phyloP scores from a whole-genome alignment of 2,888 invertebrate species.

The Chelonus formosanus region DNA sequence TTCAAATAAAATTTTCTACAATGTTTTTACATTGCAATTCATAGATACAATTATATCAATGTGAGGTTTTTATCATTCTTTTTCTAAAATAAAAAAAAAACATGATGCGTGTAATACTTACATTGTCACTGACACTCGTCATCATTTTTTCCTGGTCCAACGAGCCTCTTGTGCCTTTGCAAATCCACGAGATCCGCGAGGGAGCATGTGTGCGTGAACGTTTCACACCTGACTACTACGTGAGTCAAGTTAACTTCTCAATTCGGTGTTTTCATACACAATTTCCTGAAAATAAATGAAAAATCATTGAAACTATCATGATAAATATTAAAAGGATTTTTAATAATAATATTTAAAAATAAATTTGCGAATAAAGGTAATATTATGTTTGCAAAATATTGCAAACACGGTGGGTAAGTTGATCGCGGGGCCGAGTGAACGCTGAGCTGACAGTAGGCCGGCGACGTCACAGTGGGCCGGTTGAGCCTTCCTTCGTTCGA shows the following conservation, averaged over 20 bases:
- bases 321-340: constrained; percentile 37
- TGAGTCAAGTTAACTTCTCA: constrained; percentile 51
- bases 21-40: too few species aligned
- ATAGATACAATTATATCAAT: too few species aligned
- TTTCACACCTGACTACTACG: constrained; percentile 64
- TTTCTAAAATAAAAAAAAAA: constrained; percentile 19
- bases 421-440: constrained; percentile 66
- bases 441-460: constrained; percentile 68
- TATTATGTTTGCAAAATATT: constrained; percentile 29
- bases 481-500: constrained; percentile 65
- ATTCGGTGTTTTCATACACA: constrained; percentile 23
- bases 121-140: constrained; percentile 17
- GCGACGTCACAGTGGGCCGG: constrained; percentile 68
- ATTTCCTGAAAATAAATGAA: constrained; percentile 2
- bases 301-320: not conserved
- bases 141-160: constrained; percentile 44
- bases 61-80: too few species aligned
- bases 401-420: constrained; percentile 62
- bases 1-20: too few species aligned
- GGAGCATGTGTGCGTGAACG: constrained; percentile 54
- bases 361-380: constrained; percentile 7
- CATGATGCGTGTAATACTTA: constrained; percentile 19
- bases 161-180: constrained; percentile 45
- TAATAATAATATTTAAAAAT: not conserved
- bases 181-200: constrained; percentile 48